Evolutionary conservation across 2,797 vertebrate species (phyloP), one percentile per base, ranked within the genome.

Genomic region (Peromyscus attwateri): DNA sequence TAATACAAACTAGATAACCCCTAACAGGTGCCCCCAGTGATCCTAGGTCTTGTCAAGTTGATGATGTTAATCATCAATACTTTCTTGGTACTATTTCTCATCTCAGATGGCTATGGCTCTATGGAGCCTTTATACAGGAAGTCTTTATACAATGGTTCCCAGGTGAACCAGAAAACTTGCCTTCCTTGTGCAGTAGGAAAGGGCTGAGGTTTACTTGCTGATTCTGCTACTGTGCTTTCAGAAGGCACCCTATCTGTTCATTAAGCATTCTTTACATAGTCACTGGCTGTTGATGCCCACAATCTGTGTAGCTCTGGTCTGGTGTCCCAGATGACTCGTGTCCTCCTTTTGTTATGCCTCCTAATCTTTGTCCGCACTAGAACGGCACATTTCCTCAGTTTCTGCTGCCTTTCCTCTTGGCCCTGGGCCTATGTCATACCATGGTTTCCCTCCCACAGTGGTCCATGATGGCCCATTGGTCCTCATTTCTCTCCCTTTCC

Each of bases 401-500:
- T 92, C 46, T 52, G 37, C 5, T 71, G 34, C 55, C n/a, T 27
- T 31, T 29, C 62, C 12, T 37, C 37, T 40, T 19, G 1, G 11
- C 40, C 16, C 14, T 52, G 34, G 43, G 2, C n/a, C 6, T 57
- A 46, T 60, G 14, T 49, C 82, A n/a, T 6, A 40, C 71, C n/a
- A 46, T 25, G 3, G 16, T 77, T 40, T 31, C 0, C 25, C 16
- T 70, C 14, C 8, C 3, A 19, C 16, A 34, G 7, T 10, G 17
- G 68, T 23, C 4, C 21, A 40, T 1, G 6, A 8, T 29, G 21
- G 2, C 60, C 16, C 12, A 49, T 0, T 14, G 7, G 11, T 14
- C 6, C 0, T 70, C 49, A 3, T 68, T 1, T 3, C 3, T 62
- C 43, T 85, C 85, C 34, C 84, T 34, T 76, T 8, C 6, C 3